These are phyloP conservation scores for Drosophila nr. medialis DNA, from an alignment of 2,888 invertebrate species.

Conservation along the genomic window DNA sequence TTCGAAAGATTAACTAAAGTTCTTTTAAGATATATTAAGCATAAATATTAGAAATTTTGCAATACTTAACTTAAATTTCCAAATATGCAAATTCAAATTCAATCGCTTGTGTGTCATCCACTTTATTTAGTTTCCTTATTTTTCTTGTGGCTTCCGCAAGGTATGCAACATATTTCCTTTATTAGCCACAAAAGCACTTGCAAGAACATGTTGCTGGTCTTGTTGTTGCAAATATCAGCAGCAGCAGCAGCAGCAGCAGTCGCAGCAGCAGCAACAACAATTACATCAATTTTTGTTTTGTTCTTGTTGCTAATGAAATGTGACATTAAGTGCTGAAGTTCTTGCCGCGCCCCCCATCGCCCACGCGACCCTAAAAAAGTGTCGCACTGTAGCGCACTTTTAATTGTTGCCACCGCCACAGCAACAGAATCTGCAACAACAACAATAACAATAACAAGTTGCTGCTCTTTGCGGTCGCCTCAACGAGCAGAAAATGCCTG, in stretches of 20 bases:
- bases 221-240: conserved; percentile 1
- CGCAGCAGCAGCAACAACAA: conserved; percentile 13
- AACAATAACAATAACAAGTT: conserved; percentile 41
- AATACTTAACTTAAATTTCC: background rate
- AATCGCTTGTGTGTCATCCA: background rate
- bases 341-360: conserved; percentile 27
- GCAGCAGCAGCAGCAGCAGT: background rate
- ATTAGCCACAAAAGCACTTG: conserved; percentile 58
- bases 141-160: conserved; percentile 28
- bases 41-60: background rate
- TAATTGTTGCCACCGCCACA: conserved; percentile 65
- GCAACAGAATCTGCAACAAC: conserved; percentile 17
- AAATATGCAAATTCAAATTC: background rate
- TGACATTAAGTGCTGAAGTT: conserved; percentile 73
- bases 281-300: conserved; percentile 10
- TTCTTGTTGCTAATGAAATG: conserved; percentile 64
- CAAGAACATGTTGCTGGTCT: conserved; percentile 10
- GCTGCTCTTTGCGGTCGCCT: conserved; percentile 46
- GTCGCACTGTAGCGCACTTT: conserved; percentile 71
- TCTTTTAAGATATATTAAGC: background rate
- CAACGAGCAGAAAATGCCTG: conserved; percentile 30
- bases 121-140: background rate
- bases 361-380: conserved; percentile 41
- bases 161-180: conserved; percentile 66
- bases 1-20: background rate